Evolutionary conservation across 2,797 vertebrate species (phyloP).

Genomic region (Lemur catta): DNA sequence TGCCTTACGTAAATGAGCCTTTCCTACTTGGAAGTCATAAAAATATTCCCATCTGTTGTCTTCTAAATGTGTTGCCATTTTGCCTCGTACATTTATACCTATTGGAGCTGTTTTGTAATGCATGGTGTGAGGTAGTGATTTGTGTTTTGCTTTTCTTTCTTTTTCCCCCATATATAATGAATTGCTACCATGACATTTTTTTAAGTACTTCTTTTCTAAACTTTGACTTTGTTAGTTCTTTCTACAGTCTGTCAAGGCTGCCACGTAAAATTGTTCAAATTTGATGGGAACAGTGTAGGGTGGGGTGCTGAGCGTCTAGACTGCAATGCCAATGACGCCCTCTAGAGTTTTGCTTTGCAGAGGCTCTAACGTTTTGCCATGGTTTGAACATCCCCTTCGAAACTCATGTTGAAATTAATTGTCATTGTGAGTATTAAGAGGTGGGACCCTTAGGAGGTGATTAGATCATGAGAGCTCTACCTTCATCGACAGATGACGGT

Average conservation of each 20-base stretch:
- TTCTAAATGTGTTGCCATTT: not conserved
- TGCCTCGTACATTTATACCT: not conserved
- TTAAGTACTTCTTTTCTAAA: not conserved
- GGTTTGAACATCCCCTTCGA: not conserved
- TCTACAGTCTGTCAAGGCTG: not conserved
- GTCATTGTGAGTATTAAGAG: not conserved
- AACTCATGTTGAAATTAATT: not conserved
- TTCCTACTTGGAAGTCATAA: not conserved
- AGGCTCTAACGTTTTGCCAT: not conserved
- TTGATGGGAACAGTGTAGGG: not conserved
- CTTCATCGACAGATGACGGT: not conserved
- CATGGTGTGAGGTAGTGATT: not conserved
- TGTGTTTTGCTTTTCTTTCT: no score
- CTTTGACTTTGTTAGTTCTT: not conserved
- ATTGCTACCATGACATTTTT: not conserved
- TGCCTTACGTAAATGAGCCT: not conserved
- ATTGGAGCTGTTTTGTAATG: not conserved
- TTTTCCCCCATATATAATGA: not conserved
- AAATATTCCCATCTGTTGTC: not conserved
- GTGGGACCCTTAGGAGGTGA: not conserved
- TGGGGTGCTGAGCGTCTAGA: not conserved
- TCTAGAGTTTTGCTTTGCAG: no score
- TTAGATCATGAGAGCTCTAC: not conserved
- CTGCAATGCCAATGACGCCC: not conserved
- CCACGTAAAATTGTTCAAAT: not conserved